phyloP scores from a whole-genome alignment of 2,888 invertebrate species.

The Rhaphigaster nebulosa region DNA sequence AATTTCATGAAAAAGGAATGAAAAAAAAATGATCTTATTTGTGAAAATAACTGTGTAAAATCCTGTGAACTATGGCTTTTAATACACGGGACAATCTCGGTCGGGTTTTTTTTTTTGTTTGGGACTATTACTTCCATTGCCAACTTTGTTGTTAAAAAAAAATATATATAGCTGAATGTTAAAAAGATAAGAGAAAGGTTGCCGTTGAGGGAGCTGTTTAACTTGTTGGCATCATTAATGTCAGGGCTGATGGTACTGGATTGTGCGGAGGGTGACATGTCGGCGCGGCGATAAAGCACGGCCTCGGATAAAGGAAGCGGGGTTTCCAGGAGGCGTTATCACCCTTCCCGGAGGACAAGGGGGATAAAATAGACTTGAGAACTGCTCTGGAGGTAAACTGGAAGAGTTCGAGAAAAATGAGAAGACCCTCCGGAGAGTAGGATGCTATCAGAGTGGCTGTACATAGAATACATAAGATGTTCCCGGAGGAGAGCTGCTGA shows the following conservation, averaged over 20 bases:
- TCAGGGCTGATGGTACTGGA: background rate
- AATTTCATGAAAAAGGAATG: too few species aligned
- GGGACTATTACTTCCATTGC: background rate
- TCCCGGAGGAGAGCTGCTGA: background rate
- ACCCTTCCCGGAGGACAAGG: slow-evolving; percentile 1
- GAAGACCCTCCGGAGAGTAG: slow-evolving; percentile 3
- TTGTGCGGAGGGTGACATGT: background rate
- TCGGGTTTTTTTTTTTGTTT: background rate
- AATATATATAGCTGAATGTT: background rate
- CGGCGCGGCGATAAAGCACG: slow-evolving; percentile 13
- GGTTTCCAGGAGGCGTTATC: background rate
- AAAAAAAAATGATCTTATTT: too few species aligned
- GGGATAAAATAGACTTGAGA: slow-evolving; percentile 27
- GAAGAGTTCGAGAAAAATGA: slow-evolving; percentile 37
- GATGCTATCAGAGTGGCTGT: background rate
- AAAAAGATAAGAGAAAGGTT: slow-evolving; percentile 11
- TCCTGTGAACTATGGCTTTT: too few species aligned
- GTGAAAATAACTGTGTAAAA: too few species aligned
- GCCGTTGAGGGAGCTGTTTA: slow-evolving; percentile 4
- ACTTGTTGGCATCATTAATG: slow-evolving; percentile 31
- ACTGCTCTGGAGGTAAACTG: background rate
- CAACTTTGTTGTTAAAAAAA: background rate
- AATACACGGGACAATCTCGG: background rate
- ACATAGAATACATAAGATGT: background rate
- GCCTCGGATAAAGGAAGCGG: background rate